Evolutionary conservation across 1,140 invertebrate genomes (phyloP).

Genomic region (Tenebrio molitor): DNA sequence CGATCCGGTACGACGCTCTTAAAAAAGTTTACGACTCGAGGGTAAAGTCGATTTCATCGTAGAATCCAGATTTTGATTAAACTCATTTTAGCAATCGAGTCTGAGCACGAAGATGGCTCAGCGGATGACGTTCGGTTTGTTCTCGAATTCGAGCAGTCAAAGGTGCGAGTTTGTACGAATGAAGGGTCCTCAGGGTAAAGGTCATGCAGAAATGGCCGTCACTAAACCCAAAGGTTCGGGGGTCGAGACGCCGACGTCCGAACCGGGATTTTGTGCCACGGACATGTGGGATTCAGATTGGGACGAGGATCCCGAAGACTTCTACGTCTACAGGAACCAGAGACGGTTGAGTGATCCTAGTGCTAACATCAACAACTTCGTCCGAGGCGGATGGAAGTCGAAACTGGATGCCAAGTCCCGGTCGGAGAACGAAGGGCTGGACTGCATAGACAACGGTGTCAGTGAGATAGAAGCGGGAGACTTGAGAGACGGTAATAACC

Average conservation of each 20-base stretch:
- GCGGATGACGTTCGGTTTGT: conserved; percentile 94
- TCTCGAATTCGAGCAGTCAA: conserved; percentile 82
- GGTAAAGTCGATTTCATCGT: conserved; percentile 73
- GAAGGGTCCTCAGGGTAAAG: conserved; percentile 97
- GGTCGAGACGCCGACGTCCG: conserved; percentile 95
- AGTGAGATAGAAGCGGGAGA: conserved; percentile 95
- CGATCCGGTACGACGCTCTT: conserved; percentile 96
- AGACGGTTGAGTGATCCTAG: conserved; percentile 94
- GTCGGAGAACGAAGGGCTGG: conserved; percentile 92
- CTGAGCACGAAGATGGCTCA: conserved; percentile 95
- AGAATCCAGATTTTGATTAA: neutral
- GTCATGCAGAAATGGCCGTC: conserved; percentile 98
- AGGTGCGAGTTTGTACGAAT: conserved; percentile 98
- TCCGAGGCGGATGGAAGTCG: conserved; percentile 85
- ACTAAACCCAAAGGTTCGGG: conserved; percentile 91
- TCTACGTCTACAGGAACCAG: conserved; percentile 84
- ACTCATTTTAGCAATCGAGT: conserved; percentile 82
- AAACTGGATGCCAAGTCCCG: conserved; percentile 79
- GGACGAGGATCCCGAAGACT: conserved; percentile 88
- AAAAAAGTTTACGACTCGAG: conserved; percentile 97
- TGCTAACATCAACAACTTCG: conserved; percentile 91
- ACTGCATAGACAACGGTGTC: conserved; percentile 84
- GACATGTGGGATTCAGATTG: conserved; percentile 90
- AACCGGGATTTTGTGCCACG: conserved; percentile 86
- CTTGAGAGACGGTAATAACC: conserved; percentile 87